Percentiles rank a stretch among this genome's conserved stretches.
Evolutionary conservation across 2,888 invertebrate genomes (phyloP).

Genomic region (Meta bourneti): DNA sequence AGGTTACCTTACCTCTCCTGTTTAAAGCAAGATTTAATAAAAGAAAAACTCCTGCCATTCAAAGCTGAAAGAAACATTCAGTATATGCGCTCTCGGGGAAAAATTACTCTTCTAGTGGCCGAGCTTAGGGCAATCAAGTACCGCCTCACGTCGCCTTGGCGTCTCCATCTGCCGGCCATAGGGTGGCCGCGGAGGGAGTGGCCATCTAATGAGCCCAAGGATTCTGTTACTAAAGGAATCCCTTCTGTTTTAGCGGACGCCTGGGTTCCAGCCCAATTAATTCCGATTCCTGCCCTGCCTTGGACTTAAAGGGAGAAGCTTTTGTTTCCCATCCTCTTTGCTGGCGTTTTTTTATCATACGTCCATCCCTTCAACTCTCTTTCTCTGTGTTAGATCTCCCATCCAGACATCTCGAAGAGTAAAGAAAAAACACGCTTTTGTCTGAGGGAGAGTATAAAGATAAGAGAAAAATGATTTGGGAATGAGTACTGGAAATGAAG

Average conservation of each 20-base stretch:
- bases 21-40: not conserved
- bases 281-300: constrained; percentile 43
- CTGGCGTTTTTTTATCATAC: not conserved
- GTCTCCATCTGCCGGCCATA: not conserved
- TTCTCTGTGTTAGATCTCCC: constrained; percentile 21
- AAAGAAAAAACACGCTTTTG: constrained; percentile 23
- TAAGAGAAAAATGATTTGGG: constrained; percentile 9
- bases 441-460: not conserved
- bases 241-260: constrained; percentile 52
- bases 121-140: not conserved
- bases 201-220: constrained; percentile 43
- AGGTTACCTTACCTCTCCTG: not conserved
- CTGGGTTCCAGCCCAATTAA: constrained; percentile 54
- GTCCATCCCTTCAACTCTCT: not conserved
- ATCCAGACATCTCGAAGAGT: constrained; percentile 6
- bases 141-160: not conserved
- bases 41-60: not conserved
- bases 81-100: not conserved
- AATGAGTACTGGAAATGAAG: constrained; percentile 12
- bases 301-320: not conserved
- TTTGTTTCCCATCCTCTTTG: not conserved
- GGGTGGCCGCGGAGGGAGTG: constrained; percentile 19
- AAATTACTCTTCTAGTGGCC: not conserved
- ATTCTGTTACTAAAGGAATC: constrained; percentile 55
- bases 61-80: not conserved